These are phyloP conservation scores for Phycodurus eques DNA, from an alignment of 2,113 vertebrate species.

Conservation along the genomic window DNA sequence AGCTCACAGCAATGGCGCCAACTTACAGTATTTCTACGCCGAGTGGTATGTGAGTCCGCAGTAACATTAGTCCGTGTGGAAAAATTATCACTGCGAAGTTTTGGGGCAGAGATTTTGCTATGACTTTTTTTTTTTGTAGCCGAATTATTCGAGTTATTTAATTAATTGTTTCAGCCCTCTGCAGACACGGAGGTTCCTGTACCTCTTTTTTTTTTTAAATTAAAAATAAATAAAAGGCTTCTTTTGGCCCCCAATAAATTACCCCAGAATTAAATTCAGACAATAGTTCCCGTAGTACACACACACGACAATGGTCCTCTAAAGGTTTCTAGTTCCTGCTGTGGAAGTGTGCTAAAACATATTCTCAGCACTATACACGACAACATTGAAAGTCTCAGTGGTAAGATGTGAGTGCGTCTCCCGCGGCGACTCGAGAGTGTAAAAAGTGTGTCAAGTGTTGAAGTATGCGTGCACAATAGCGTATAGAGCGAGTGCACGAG, in stretches of 20 bases:
- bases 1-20: no score
- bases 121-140: no score
- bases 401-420: not conserved
- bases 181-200: not conserved
- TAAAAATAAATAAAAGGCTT: not conserved
- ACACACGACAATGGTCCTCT: not conserved
- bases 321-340: not conserved
- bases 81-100: not conserved
- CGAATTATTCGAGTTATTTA: no score
- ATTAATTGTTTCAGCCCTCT: no score
- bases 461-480: constrained; percentile 6
- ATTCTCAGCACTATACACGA: not conserved
- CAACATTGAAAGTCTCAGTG: not conserved
- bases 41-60: no score
- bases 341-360: not conserved
- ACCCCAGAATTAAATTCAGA: not conserved
- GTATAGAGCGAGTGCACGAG: constrained; percentile 37
- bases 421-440: not conserved
- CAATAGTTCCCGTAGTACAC: not conserved
- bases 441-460: constrained; percentile 6
- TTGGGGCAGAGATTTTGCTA: no score
- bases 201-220: no score
- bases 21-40: not conserved
- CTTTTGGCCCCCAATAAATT: not conserved
- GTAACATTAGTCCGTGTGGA: no score